Conservation (phyloP, 2,888 invertebrate species). For the Leptarthrus brevirostris region DNA sequence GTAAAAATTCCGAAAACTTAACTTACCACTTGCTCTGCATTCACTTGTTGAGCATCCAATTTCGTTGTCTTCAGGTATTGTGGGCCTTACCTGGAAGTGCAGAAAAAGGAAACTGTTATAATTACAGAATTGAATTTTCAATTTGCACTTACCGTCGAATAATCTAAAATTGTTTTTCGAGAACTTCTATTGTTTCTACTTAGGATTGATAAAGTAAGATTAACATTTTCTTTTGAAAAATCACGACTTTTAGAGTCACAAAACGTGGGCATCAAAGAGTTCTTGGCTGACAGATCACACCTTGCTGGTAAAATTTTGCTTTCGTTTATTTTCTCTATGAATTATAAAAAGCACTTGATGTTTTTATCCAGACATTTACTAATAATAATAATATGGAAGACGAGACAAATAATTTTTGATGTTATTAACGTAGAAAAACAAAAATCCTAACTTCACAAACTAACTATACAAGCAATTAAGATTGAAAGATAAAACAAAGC, state of each 20-base stretch:
- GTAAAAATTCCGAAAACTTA: no score
- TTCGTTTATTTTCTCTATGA: neutral
- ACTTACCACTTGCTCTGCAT: neutral
- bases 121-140: neutral
- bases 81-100: neutral
- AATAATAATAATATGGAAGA: neutral
- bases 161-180: neutral
- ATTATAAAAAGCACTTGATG: neutral
- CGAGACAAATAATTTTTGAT: constrained; percentile 8
- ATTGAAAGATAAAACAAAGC: constrained; percentile 8
- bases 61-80: neutral
- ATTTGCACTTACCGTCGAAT: neutral
- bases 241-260: neutral
- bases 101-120: neutral
- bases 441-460: neutral
- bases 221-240: neutral
- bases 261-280: constrained; percentile 6
- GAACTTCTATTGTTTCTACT: neutral
- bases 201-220: neutral
- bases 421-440: neutral
- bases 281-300: neutral
- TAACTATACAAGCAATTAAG: neutral
- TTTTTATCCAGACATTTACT: neutral
- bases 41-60: neutral
- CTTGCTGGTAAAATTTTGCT: constrained; percentile 2